phyloP scores from a whole-genome alignment of 2,797 vertebrate genomes.

The Onychomys leucogaster region DNA sequence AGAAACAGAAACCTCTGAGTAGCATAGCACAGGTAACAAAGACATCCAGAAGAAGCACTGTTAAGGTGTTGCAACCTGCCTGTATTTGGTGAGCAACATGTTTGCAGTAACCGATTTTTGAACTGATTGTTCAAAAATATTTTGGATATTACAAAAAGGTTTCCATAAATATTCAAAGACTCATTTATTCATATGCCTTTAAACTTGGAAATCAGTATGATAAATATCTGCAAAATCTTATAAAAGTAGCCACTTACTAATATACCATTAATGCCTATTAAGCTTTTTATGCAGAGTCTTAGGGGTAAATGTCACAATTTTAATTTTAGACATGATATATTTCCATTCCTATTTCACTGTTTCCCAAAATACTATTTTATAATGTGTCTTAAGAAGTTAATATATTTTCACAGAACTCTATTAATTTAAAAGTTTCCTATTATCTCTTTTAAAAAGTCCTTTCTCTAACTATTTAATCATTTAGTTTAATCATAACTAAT shows the following conservation, averaged over 20 bases:
- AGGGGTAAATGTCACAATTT: slow-evolving; percentile 14
- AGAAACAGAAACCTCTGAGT: slow-evolving; percentile 29
- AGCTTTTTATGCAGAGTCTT: neutral
- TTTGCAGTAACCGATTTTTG: slow-evolving; percentile 49
- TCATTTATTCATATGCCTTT: slow-evolving; percentile 48
- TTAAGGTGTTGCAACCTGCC: neutral
- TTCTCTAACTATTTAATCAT: neutral
- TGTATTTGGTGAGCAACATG: neutral
- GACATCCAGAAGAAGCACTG: slow-evolving; percentile 3
- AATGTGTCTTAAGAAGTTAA: slow-evolving; percentile 16
- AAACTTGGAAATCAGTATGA: slow-evolving; percentile 37
- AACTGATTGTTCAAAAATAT: slow-evolving; percentile 57
- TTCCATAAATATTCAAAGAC: slow-evolving; percentile 37
- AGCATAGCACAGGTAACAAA: slow-evolving; percentile 25
- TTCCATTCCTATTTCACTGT: neutral
- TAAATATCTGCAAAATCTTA: slow-evolving; percentile 36
- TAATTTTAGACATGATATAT: neutral
- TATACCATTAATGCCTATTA: neutral
- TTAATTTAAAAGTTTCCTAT: neutral
- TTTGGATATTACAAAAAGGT: slow-evolving; percentile 2
- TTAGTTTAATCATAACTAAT: neutral
- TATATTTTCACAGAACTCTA: neutral
- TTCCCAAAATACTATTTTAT: neutral
- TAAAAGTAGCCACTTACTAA: neutral
- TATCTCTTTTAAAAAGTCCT: neutral